phyloP scores from a whole-genome alignment of 2,113 vertebrate genomes.

The Fregata magnificens region DNA sequence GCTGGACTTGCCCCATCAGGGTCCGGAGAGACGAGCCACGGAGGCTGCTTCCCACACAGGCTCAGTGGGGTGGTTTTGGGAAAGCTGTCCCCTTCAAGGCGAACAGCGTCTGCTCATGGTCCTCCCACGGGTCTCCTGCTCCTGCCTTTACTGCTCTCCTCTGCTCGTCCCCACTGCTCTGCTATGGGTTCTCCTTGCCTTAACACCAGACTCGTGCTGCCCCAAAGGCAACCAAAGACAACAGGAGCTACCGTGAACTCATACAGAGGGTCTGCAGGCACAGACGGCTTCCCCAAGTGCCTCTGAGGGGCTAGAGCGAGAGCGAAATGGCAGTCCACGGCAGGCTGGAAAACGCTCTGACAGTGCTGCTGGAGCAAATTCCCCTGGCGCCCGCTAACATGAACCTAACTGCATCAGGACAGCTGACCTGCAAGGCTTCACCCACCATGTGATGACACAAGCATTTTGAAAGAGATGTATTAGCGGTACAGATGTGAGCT shows the following conservation, averaged over 20 bases:
- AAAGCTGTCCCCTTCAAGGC: not conserved
- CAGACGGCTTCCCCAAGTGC: fast-evolving
- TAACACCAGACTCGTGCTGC: fast-evolving
- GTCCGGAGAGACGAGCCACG: fast-evolving
- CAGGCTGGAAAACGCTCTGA: not conserved
- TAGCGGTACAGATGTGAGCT: not conserved
- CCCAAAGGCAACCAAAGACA: not conserved
- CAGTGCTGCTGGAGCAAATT: not conserved
- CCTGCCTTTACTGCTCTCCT: not conserved
- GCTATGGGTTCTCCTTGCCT: not conserved
- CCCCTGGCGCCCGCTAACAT: fast-evolving
- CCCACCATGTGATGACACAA: not conserved
- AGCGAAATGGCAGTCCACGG: fast-evolving
- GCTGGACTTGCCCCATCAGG: not conserved
- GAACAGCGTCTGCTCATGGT: not conserved
- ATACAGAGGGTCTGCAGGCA: not conserved
- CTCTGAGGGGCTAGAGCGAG: not conserved
- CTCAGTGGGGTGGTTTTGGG: not conserved
- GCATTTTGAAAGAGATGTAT: not conserved
- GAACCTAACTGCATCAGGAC: not conserved
- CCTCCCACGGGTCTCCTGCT: not conserved
- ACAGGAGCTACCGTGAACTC: not conserved
- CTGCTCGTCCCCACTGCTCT: not conserved
- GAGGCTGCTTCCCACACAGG: not conserved
- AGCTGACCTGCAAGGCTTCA: not conserved